These are phyloP conservation scores for Plectrocnemia conspersa DNA, from an alignment of 1,140 invertebrate species.

Conservation along the genomic window DNA sequence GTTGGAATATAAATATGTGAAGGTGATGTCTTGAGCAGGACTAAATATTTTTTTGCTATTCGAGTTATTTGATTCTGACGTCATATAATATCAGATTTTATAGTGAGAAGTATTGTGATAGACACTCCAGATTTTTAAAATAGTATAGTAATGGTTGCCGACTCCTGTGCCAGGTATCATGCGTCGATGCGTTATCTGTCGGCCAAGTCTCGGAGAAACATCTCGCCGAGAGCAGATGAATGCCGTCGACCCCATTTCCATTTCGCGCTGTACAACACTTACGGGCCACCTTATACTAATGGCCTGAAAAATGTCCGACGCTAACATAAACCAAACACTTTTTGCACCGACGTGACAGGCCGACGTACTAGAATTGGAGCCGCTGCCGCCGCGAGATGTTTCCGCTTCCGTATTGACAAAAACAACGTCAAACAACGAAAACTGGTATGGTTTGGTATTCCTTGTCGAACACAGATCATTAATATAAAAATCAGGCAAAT, in stretches of 20 bases:
- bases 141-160: conserved; percentile 4
- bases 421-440: neutral
- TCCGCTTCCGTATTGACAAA: conserved; percentile 3
- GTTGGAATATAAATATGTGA: too few species aligned
- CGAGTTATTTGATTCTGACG: too few species aligned
- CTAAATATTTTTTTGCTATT: too few species aligned
- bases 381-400: neutral
- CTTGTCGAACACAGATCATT: too few species aligned
- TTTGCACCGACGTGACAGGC: neutral
- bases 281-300: conserved; percentile 9
- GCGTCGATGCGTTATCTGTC: conserved; percentile 8
- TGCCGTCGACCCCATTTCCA: conserved; percentile 25
- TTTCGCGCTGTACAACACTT: conserved; percentile 12
- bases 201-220: conserved; percentile 9
- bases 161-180: neutral
- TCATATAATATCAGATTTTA: too few species aligned
- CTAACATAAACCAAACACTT: neutral
- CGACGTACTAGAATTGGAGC: too few species aligned
- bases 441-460: too few species aligned
- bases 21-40: too few species aligned
- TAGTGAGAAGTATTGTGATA: too few species aligned
- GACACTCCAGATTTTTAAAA: too few species aligned
- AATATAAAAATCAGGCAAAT: too few species aligned
- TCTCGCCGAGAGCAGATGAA: conserved; percentile 20
- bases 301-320: conserved; percentile 15